Evolutionary conservation across 2,888 invertebrate genomes (phyloP).

Genomic region (Folsomia manolachei): DNA sequence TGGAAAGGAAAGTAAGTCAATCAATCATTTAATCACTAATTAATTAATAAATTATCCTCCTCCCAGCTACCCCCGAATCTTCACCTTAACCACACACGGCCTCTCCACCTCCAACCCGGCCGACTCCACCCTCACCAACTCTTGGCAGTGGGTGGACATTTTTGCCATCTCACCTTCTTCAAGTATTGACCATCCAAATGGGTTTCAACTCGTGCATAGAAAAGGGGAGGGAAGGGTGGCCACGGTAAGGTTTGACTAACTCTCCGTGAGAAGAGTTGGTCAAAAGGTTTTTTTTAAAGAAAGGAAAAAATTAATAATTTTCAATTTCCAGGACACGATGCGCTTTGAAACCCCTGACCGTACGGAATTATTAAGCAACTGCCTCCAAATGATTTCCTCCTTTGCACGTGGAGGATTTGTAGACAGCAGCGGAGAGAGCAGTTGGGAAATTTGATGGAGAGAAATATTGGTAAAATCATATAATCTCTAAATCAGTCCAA

Average conservation of each 20-base stretch:
- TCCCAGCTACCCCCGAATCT: slow-evolving; percentile 88
- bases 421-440: background rate
- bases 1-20: slow-evolving; percentile 92
- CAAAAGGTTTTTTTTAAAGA: too few species aligned
- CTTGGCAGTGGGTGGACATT: slow-evolving; percentile 82
- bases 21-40: background rate
- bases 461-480: slow-evolving; percentile 22
- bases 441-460: slow-evolving; percentile 44
- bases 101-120: slow-evolving; percentile 97
- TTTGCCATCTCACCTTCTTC: slow-evolving; percentile 64
- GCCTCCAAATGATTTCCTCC: background rate
- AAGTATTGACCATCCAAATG: slow-evolving; percentile 57
- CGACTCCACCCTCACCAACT: slow-evolving; percentile 85
- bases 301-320: too few species aligned
- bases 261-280: too few species aligned
- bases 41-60: background rate
- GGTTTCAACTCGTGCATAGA: slow-evolving; percentile 57
- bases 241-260: too few species aligned
- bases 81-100: slow-evolving; percentile 91
- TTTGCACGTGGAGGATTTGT: background rate
- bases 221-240: too few species aligned
- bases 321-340: slow-evolving; percentile 70
- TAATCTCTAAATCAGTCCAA: background rate
- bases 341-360: slow-evolving; percentile 94
- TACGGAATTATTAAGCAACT: slow-evolving; percentile 65